phyloP scores from a whole-genome alignment of 2,113 vertebrate genomes.

The Lynx canadensis region DNA sequence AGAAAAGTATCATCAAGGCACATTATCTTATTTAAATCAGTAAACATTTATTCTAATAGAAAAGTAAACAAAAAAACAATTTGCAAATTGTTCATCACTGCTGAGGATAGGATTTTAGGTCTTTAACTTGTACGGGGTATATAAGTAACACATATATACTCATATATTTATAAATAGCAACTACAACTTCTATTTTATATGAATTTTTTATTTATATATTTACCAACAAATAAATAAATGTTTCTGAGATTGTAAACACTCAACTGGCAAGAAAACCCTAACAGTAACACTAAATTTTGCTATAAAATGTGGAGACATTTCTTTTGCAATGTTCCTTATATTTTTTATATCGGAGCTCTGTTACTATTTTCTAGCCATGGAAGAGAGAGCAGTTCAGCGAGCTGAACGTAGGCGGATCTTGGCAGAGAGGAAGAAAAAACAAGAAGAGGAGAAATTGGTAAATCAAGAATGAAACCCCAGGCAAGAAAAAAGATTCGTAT shows the following conservation, averaged over 20 bases:
- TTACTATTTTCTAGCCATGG: conserved; percentile 91
- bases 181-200: not conserved
- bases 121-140: not conserved
- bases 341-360: conserved; percentile 58
- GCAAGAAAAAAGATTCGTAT: conserved; percentile 28
- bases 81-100: conserved; percentile 27
- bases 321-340: conserved; percentile 7
- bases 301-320: conserved; percentile 39
- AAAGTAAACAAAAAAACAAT: conserved; percentile 40
- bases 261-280: conserved; percentile 24
- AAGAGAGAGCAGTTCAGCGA: conserved; percentile 91
- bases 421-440: conserved; percentile 90
- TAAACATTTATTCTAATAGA: conserved; percentile 39
- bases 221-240: not conserved
- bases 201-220: not conserved
- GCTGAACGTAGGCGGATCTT: conserved; percentile 89
- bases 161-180: not conserved
- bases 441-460: conserved; percentile 92
- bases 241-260: not conserved
- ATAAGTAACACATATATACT: not conserved
- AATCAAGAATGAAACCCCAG: conserved; percentile 69
- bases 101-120: not conserved
- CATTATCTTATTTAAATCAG: conserved; percentile 55
- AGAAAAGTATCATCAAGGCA: conserved; percentile 14
- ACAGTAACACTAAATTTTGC: not conserved